Conservation (phyloP, 2,797 vertebrate genomes). For the Spinus olivaceus region DNA sequence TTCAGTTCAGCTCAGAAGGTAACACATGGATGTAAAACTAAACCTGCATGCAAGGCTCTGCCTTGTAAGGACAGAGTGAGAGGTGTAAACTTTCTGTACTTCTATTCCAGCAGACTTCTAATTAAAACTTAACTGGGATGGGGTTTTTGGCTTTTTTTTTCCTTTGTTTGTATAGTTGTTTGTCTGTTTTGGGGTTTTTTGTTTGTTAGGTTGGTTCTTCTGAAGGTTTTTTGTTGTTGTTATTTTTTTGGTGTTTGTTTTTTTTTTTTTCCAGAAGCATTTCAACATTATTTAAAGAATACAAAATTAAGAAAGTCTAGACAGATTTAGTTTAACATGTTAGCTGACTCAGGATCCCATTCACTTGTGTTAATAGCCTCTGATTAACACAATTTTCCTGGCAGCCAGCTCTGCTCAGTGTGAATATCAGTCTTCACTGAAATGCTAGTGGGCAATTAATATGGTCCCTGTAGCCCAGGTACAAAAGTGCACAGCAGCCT, state of each 20-base stretch:
- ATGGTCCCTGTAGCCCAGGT: not conserved
- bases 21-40: not conserved
- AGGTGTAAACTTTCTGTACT: not conserved
- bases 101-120: not conserved
- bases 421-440: not conserved
- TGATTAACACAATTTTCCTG: slow-evolving; percentile 2
- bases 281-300: not conserved
- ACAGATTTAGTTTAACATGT: not conserved
- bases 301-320: not conserved
- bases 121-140: not conserved
- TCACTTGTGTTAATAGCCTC: not conserved
- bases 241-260: too few species aligned
- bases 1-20: not conserved
- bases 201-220: not conserved
- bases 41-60: not conserved
- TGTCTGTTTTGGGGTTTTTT: not conserved
- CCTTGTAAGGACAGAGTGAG: not conserved
- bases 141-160: not conserved
- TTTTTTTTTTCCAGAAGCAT: not conserved
- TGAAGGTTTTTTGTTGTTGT: not conserved
- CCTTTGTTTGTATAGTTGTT: accelerated
- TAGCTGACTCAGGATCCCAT: not conserved
- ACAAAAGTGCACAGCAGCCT: not conserved
- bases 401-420: not conserved
- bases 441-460: not conserved